phyloP scores from a whole-genome alignment of 2,888 invertebrate genomes.

The Halictus quadricinctus region DNA sequence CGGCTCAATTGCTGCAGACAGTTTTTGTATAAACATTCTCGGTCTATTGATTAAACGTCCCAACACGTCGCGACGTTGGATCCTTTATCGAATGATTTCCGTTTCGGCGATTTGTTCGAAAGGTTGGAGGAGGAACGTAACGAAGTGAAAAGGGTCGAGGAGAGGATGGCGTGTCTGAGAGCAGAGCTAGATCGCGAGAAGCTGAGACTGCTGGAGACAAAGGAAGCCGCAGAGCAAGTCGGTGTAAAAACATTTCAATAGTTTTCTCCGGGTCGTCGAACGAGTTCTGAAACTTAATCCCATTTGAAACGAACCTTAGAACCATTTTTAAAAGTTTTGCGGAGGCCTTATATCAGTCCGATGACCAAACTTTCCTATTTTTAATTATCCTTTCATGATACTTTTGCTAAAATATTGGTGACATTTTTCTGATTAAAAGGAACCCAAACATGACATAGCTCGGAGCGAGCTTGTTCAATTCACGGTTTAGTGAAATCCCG shows the following conservation, averaged over 20 bases:
- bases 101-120: constrained; percentile 13
- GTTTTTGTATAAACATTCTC: not conserved
- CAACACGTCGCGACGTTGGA: not conserved
- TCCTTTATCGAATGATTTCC: not conserved
- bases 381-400: too few relatives aligned
- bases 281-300: not conserved
- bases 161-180: constrained; percentile 28
- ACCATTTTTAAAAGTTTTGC: not conserved
- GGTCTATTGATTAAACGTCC: not conserved
- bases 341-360: too few relatives aligned
- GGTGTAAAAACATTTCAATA: constrained; percentile 15
- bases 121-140: constrained; percentile 54
- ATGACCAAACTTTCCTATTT: too few relatives aligned
- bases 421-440: too few relatives aligned
- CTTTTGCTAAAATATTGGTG: too few relatives aligned
- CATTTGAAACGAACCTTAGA: not conserved
- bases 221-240: constrained; percentile 14
- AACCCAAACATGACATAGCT: too few relatives aligned
- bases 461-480: too few relatives aligned
- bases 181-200: constrained; percentile 43
- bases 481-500: too few relatives aligned
- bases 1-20: not conserved
- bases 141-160: constrained; percentile 44
- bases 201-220: constrained; percentile 30
- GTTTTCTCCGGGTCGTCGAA: not conserved